Evolutionary conservation across 2,888 invertebrate species (phyloP).

Genomic region (Cheilosia grossa): DNA sequence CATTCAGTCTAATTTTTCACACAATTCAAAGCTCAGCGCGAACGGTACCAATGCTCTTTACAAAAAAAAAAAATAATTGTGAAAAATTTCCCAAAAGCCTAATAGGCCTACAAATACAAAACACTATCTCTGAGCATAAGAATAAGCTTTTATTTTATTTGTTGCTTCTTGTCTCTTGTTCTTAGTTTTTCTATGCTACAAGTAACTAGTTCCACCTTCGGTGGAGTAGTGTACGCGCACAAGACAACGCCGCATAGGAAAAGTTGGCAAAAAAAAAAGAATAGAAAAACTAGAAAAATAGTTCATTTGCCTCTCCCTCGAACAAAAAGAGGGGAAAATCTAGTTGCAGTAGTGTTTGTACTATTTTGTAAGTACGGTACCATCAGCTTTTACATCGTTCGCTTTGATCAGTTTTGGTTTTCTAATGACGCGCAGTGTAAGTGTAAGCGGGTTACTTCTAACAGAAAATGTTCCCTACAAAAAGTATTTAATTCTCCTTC

Average conservation of each 20-base stretch:
- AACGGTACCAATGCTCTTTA: neutral
- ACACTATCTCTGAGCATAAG: conserved; percentile 59
- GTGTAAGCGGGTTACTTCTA: neutral
- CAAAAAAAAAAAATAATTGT: conserved; percentile 5
- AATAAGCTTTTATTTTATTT: conserved; percentile 35
- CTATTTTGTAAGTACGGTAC: conserved; percentile 50
- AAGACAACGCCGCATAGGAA: neutral
- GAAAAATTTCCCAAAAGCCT: conserved; percentile 13
- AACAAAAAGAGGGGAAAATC: conserved; percentile 44
- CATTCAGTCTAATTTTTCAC: neutral
- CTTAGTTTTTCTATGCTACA: conserved; percentile 65
- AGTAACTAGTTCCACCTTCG: conserved; percentile 65
- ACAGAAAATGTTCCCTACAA: neutral
- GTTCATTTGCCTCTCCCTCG: conserved; percentile 51
- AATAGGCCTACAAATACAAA: conserved; percentile 70
- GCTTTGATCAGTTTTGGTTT: conserved; percentile 55
- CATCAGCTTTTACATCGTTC: conserved; percentile 46
- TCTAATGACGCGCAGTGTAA: conserved; percentile 30
- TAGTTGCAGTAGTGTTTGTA: conserved; percentile 64
- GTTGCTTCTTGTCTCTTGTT: conserved; percentile 37
- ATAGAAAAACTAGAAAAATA: conserved; percentile 53
- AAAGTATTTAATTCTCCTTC: neutral
- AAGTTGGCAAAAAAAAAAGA: conserved; percentile 16
- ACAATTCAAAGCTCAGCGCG: conserved; percentile 18
- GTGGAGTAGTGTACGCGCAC: conserved; percentile 53